These are phyloP conservation scores for Synanthedon andrenaeformis DNA, from an alignment of 2,888 invertebrate genomes.

Conservation along the genomic window DNA sequence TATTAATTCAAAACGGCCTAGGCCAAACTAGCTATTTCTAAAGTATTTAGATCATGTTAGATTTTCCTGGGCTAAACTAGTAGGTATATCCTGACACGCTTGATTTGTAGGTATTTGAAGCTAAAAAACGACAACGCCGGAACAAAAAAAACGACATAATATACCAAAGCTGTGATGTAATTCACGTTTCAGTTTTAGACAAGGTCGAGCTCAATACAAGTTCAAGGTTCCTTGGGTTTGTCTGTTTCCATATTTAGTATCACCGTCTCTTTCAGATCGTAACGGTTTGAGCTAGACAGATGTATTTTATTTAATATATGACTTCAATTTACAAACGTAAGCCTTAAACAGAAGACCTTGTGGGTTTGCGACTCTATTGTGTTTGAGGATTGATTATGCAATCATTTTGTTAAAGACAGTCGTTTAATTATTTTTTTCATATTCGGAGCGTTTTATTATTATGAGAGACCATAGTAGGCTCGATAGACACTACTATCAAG, in stretches of 20 bases:
- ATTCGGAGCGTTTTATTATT: too few species aligned
- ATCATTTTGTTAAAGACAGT: too few species aligned
- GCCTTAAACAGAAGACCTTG: not conserved
- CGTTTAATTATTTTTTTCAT: too few species aligned
- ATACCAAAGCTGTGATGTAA: not conserved
- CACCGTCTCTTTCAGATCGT: not conserved
- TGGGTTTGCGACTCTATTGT: not conserved
- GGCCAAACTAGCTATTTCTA: too few species aligned
- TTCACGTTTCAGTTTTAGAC: not conserved
- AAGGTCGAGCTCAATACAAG: conserved; percentile 3
- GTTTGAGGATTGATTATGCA: not conserved
- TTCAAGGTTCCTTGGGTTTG: conserved; percentile 2
- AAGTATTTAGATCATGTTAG: too few species aligned
- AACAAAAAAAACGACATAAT: not conserved
- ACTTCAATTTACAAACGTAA: not conserved
- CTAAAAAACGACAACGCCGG: too few species aligned
- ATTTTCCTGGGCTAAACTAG: too few species aligned
- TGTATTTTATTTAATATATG: not conserved
- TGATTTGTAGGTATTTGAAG: too few species aligned
- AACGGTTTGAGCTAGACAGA: not conserved
- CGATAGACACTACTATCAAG: too few species aligned
- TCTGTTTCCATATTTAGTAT: not conserved
- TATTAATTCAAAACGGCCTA: too few species aligned
- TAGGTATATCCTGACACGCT: too few species aligned
- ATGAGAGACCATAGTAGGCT: too few species aligned